A percentile compares a stretch with the other conserved stretches of the same genome.
These are phyloP conservation scores for Popillia japonica DNA, from an alignment of 1,140 invertebrate genomes.

Conservation along the genomic window DNA sequence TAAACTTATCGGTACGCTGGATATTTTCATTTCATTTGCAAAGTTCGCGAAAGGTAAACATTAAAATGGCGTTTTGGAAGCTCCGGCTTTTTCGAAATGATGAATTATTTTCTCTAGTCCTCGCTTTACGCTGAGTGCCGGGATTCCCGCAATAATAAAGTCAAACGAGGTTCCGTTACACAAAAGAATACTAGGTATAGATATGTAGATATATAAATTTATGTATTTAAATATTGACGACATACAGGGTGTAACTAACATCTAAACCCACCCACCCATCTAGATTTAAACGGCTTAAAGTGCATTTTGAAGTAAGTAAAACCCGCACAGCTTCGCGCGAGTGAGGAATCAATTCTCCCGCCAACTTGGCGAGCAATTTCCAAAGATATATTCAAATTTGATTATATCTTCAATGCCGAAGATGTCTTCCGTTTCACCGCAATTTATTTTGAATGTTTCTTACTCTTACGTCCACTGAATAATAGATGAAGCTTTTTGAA, in stretches of 20 bases:
- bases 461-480: background rate
- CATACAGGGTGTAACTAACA: no score
- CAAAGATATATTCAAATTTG: constrained; percentile 2
- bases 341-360: background rate
- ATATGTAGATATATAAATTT: background rate
- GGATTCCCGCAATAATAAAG: background rate
- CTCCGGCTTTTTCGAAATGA: constrained; percentile 5
- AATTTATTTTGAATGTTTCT: constrained; percentile 12
- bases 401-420: background rate
- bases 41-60: constrained; percentile 10
- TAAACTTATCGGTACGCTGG: background rate
- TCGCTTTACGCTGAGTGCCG: background rate
- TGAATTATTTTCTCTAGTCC: background rate
- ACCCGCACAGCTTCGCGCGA: no score
- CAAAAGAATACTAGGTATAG: background rate
- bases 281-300: no score
- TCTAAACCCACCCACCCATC: no score
- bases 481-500: background rate
- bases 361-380: background rate
- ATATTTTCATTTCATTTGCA: constrained; percentile 12
- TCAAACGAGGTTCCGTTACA: background rate
- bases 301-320: no score
- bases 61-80: constrained; percentile 5
- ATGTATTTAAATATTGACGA: no score
- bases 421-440: background rate